Evolutionary conservation across 2,113 vertebrate genomes (phyloP).

Genomic region (Ceyx melanurus): DNA sequence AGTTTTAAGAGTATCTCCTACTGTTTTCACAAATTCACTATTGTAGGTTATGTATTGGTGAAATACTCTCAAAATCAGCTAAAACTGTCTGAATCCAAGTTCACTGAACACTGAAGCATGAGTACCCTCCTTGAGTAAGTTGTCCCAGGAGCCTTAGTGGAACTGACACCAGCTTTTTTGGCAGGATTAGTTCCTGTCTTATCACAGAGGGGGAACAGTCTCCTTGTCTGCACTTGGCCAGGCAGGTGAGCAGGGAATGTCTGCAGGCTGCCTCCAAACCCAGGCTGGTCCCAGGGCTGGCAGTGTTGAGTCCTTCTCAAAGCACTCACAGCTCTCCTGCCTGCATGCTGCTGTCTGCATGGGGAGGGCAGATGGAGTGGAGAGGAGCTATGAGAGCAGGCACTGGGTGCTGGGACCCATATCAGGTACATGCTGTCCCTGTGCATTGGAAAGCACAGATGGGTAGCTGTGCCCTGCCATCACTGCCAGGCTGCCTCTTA

Average conservation of each 20-base stretch:
- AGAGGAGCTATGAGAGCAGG: background rate
- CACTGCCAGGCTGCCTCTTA: background rate
- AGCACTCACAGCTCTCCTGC: background rate
- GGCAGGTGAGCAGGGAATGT: constrained; percentile 18
- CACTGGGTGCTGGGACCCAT: background rate
- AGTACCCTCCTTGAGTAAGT: background rate
- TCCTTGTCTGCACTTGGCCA: background rate
- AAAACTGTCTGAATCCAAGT: background rate
- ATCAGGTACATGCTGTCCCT: background rate
- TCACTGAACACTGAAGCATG: background rate
- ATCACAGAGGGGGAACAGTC: background rate
- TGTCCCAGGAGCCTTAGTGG: background rate
- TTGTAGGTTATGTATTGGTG: background rate
- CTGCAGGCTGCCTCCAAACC: background rate
- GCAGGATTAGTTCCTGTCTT: constrained; percentile 26
- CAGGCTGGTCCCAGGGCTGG: background rate
- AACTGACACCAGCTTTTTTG: constrained; percentile 18
- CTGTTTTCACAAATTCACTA: background rate
- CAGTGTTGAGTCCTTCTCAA: background rate
- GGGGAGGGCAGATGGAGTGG: background rate
- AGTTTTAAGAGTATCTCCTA: background rate
- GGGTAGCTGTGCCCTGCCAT: background rate
- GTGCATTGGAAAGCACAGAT: background rate
- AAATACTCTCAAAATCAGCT: background rate
- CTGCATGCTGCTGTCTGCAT: constrained; percentile 10